phyloP scores from a whole-genome alignment of 2,113 vertebrate genomes.

The Aegypius monachus region DNA sequence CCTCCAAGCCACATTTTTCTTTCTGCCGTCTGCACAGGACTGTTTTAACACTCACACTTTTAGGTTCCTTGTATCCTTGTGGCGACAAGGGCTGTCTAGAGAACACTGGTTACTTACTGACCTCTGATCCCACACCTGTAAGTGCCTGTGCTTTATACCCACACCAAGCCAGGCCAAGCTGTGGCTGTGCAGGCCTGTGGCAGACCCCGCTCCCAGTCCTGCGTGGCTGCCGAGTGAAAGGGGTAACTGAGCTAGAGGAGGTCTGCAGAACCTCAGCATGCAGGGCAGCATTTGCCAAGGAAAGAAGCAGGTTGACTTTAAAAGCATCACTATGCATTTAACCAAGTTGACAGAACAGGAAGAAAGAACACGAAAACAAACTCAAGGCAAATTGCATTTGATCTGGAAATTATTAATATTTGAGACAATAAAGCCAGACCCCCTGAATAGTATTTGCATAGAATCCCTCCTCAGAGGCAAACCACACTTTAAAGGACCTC shows the following conservation, averaged over 20 bases:
- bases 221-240: neutral
- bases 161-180: neutral
- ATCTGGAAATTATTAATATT: conserved; percentile 70
- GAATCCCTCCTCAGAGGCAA: conserved; percentile 45
- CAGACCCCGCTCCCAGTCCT: neutral
- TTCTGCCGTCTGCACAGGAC: neutral
- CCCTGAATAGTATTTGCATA: conserved; percentile 33
- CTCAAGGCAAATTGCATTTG: neutral
- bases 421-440: conserved; percentile 46
- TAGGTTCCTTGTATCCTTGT: neutral
- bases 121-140: neutral
- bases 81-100: neutral
- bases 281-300: neutral
- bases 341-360: neutral
- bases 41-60: neutral
- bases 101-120: neutral
- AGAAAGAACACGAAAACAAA: neutral
- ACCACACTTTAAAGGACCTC: conserved; percentile 53
- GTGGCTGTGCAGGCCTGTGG: neutral
- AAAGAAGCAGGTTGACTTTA: conserved; percentile 8
- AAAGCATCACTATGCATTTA: neutral
- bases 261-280: neutral
- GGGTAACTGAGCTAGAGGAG: neutral
- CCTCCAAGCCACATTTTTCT: neutral
- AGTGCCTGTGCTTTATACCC: neutral